These are phyloP conservation scores for Endomychus coccineus DNA, from an alignment of 2,888 invertebrate genomes.

Conservation along the genomic window DNA sequence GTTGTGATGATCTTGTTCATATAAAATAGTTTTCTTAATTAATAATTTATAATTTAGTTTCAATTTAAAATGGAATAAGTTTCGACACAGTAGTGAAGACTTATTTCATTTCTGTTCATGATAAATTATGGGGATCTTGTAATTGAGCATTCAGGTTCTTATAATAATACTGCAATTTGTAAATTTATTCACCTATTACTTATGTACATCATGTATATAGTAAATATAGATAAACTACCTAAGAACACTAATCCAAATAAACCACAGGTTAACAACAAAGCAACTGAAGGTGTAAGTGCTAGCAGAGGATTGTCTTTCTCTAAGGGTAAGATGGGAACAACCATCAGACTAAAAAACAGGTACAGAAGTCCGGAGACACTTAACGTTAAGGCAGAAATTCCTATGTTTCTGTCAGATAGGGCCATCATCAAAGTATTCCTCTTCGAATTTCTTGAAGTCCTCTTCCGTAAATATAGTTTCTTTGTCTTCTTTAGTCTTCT, in stretches of 20 bases:
- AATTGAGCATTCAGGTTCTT: no score
- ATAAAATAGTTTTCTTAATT: no score
- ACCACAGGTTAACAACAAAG: slow-evolving; percentile 8
- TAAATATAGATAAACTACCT: slow-evolving; percentile 14
- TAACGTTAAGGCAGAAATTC: slow-evolving; percentile 7
- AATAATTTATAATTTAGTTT: no score
- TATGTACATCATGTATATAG: slow-evolving; percentile 7
- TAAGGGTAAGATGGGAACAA: slow-evolving; percentile 12
- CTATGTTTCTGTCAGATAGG: slow-evolving; percentile 11
- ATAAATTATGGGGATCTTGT: no score
- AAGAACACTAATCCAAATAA: slow-evolving; percentile 11
- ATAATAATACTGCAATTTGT: no score
- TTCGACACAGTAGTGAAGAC: no score
- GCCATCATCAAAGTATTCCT: slow-evolving; percentile 47
- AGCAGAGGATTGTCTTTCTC: slow-evolving; percentile 11
- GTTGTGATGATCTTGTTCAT: no score
- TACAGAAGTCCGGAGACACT: slow-evolving; percentile 7
- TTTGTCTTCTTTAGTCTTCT: slow-evolving; percentile 44
- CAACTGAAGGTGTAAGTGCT: slow-evolving; percentile 8
- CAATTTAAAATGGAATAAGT: no score
- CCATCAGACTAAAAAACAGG: slow-evolving; percentile 12
- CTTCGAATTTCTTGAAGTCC: slow-evolving; percentile 59
- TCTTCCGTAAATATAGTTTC: slow-evolving; percentile 63
- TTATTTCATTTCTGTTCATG: no score
- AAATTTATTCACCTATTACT: no score